Percentiles rank a stretch among this genome's conserved stretches.
Conservation (phyloP, 2,113 vertebrate species). For the Synodontis membranacea region DNA sequence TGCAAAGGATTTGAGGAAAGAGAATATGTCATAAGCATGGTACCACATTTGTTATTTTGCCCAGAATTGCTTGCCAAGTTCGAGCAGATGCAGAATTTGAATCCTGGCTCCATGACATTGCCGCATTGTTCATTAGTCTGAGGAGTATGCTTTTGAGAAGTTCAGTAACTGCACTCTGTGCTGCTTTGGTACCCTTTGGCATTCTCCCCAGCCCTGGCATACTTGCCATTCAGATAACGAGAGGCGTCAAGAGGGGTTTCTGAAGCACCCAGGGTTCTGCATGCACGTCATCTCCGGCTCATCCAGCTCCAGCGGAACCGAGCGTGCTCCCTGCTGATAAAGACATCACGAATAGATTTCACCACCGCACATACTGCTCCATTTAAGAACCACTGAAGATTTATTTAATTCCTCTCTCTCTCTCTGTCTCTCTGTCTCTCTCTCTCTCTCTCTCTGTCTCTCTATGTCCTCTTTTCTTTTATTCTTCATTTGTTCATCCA, state of each 20-base stretch:
- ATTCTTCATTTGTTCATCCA: not conserved
- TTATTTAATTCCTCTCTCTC: slow-evolving; percentile 40
- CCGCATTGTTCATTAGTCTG: slow-evolving; percentile 21
- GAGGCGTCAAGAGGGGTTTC: slow-evolving; percentile 42
- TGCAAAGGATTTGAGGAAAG: not conserved
- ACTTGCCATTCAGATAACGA: slow-evolving; percentile 42
- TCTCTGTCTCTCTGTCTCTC: slow-evolving; percentile 13
- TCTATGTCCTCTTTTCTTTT: slow-evolving; percentile 2
- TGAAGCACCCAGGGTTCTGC: slow-evolving; percentile 44
- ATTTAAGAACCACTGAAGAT: slow-evolving; percentile 54
- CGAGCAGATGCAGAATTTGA: slow-evolving; percentile 20
- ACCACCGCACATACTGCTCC: slow-evolving; percentile 48
- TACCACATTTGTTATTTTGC: not conserved
- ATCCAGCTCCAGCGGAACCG: not conserved
- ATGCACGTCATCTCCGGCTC: slow-evolving; percentile 25
- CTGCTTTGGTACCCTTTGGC: slow-evolving; percentile 39
- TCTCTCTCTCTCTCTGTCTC: slow-evolving; percentile 24
- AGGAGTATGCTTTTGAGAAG: slow-evolving; percentile 33
- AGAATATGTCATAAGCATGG: not conserved
- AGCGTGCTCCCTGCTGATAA: slow-evolving; percentile 60
- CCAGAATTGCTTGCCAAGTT: not conserved
- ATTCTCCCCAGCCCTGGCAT: slow-evolving; percentile 25
- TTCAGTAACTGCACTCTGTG: slow-evolving; percentile 36
- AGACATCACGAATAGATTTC: slow-evolving; percentile 59
- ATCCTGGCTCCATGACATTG: slow-evolving; percentile 24